Evolutionary conservation across 1,140 invertebrate species (phyloP), one percentile per base, ranked within the genome.

Genomic region (Drosophila nannoptera): DNA sequence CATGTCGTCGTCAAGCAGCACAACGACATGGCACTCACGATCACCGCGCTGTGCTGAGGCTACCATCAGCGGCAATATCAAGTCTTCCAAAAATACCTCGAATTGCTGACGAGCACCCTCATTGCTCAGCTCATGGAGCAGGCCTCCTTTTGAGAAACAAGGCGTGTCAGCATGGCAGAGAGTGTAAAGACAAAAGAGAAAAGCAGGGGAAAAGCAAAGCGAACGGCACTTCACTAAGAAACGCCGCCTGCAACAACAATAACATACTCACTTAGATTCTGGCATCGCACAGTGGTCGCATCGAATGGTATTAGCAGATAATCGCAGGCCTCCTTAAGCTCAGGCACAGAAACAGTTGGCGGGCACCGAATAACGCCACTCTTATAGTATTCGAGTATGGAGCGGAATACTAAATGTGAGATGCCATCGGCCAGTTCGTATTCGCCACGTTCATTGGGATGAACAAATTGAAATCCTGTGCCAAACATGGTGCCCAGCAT

Each of bases 371-470:
- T 96, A 1, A 94, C 89, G 5, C 96, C 96, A 59, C 93, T 93
- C 69, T 97, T 95, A 90, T 99, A 99, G 90, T 95, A 99, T 71
- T 99, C 98, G 77, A 99, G 90, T 81, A 99, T 98, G 0, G 97
- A 95, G 45, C 97, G 92, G 88, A 99, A 99, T 4, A 99, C 95
- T 43, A 96, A 95, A 0, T 98, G 96, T 0, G 97, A 97, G 70
- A 99, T 97, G 0, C 98, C 99, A 70, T 99, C 98, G n/a, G 97
- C 98, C 22, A 99, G 96, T 87, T 99, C 97, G 90, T 96, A 99
- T 90, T 99, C 99, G 2, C 98, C 98, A 7, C 96, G 91, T 71
- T 99, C 97, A 90, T 99, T 99, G 2, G 97, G 94, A 86, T 97
- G 94, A 0, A 96, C 96, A 88, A 97, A 97, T 75, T 99, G 97